Base-by-base conservation (phyloP, 2,113 vertebrate genomes). In the Menura novaehollandiae region DNA sequence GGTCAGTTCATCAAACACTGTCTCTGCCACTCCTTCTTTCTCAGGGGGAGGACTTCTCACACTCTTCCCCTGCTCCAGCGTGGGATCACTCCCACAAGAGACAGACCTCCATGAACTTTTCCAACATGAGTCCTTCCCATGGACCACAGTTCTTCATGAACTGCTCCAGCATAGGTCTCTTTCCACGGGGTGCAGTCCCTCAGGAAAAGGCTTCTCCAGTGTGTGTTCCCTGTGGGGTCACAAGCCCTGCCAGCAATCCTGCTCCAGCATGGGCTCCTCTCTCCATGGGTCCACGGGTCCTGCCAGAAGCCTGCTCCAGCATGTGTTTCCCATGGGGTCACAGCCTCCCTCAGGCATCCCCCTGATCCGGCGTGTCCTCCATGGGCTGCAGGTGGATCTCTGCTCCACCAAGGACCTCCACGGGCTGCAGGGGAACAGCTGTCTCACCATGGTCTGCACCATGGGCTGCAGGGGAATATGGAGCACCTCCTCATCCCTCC, bases 161-260 rank as follows among this genome's bases (percentile, higher is more conserved):
- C 10, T 62, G 8, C 21, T 62, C 49, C 63, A 49, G 15, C 0
- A 0, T 9, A 13, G 7, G 15, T n/a, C 11, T 43, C 35, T 37
- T 77, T 37, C 37, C 33, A 37, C 2, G 3, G 26, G 14, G 3
- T 32, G 9, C 17, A 58, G 10, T 64, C 32, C 17, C 52, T 73
- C 26, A 44, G 59, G 15, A 37, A 44, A 32, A 59, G 6, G 13
- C 3, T 30, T 33, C 7, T 81, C 6, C 52, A 44, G 12, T 20
- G 28, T n/a, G 23, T 12, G 22, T 52, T 15, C 22, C 33, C 14
- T 21, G 26, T 17, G 35, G 35, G 22, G 37, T 19, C 33, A 66
- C 32, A 58, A 33, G 7, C 58, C 21, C 35, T 44, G 14, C 12
- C 59, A 66, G 43, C 35, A 64, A 72, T 56, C 7, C 35, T 35